Evolutionary conservation across 2,888 invertebrate species (phyloP), one percentile per base, ranked within the genome.

Genomic region (Eristalis intricaria): DNA sequence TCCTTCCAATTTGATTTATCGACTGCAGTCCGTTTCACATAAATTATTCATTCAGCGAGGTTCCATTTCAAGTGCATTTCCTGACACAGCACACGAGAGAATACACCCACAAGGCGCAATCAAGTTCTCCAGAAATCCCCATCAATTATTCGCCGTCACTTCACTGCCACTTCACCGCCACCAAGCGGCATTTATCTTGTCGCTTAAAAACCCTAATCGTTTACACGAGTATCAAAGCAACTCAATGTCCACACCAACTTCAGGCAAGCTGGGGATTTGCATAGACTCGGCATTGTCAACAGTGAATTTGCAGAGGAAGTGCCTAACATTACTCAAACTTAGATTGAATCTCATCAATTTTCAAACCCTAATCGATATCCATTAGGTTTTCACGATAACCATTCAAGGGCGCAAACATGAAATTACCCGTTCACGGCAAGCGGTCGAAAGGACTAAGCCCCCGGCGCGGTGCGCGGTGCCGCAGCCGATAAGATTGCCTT

Each of bases 101-200:
- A 60, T 4, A 60, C 23, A 15, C 23, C 60, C 61, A 69, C 58
- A 75, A 43, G 75, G 15, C 75, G 11, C 75, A 71, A 84, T 80
- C 61, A 60, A 76, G 26, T 75, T 65, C 69, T 64, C 43, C 32
- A 19, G 56, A 10, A 76, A 60, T 61, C 75, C 75, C 26, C 58
- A 76, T 85, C 76, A 71, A 85, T 76, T 76, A 58, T 76, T 76
- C 68, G 43, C 80, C 71, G 71, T 76, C 58, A 73, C 63, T 80
- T 76, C 32, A 71, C 66, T 63, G 32, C 2, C 68, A 29, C 2
- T 29, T 32, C 32, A 7, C 32, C 32, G 32, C 32, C 32, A 26
- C 26, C 10, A 60, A 26, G 13, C 61, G 66, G 50, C 56, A 84
- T 71, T 84, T 50, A 65, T 74, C 79, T 60, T 50, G 60, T 60